Percentiles rank a stretch among this genome's conserved stretches.
Evolutionary conservation across 2,113 vertebrate genomes (phyloP).

Genomic region (Taurulus bubalis): DNA sequence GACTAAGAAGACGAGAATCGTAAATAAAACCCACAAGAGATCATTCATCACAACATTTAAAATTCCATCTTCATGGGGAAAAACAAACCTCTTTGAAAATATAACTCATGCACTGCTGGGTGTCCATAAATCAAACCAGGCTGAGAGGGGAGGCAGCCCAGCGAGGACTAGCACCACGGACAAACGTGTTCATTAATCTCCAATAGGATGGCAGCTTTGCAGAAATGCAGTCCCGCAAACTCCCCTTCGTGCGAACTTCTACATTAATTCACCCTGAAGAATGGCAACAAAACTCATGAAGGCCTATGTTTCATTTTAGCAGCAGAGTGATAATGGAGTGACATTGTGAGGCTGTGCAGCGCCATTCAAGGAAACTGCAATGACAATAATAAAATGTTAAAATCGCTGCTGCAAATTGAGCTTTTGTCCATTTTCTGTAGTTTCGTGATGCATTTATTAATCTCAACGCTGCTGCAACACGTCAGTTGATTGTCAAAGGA

Average conservation of each 20-base stretch:
- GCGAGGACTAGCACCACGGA: constrained; percentile 58
- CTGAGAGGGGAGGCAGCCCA: constrained; percentile 61
- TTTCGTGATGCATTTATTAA: constrained; percentile 9
- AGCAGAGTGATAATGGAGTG: constrained; percentile 42
- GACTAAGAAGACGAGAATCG: constrained; percentile 35
- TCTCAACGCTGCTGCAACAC: no score
- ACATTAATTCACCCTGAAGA: constrained; percentile 58
- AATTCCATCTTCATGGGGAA: constrained; percentile 80
- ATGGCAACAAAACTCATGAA: constrained; percentile 24
- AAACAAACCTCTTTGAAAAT: constrained; percentile 80
- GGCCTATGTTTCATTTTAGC: constrained; percentile 62
- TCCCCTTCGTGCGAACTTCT: constrained; percentile 49
- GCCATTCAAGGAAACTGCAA: not conserved
- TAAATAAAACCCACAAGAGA: constrained; percentile 66
- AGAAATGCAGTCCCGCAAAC: constrained; percentile 59
- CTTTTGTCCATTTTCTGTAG: not conserved
- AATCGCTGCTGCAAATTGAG: constrained; percentile 3
- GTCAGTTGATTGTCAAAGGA: not conserved
- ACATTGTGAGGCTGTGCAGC: constrained; percentile 6
- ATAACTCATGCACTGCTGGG: constrained; percentile 74
- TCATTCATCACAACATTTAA: constrained; percentile 81
- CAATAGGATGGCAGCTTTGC: constrained; percentile 64
- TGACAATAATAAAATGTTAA: not conserved
- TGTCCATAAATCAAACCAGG: constrained; percentile 78
- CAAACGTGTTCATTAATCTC: constrained; percentile 80